These are phyloP conservation scores for Panthera uncia DNA, from an alignment of 2,113 vertebrate species.

Conservation along the genomic window DNA sequence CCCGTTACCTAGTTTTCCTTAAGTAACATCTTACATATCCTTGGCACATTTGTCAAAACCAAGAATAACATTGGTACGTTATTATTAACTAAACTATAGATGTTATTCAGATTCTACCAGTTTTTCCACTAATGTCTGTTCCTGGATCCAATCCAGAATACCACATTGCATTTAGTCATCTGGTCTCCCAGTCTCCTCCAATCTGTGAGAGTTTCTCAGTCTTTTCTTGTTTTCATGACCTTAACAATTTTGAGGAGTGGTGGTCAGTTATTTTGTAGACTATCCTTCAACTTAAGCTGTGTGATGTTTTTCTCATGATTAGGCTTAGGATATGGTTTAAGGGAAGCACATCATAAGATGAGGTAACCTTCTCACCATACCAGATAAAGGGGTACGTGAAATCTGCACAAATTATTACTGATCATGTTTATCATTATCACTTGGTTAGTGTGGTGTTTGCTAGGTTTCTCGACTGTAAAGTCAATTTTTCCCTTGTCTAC, in stretches of 20 bases:
- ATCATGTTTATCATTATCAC: background rate
- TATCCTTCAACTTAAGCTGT: background rate
- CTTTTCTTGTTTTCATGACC: background rate
- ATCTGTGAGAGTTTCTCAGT: background rate
- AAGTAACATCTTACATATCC: background rate
- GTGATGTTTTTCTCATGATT: background rate
- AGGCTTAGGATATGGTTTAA: background rate
- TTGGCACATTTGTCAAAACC: slow-evolving; percentile 17
- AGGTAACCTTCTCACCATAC: background rate
- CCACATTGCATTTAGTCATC: background rate
- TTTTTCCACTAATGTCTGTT: background rate
- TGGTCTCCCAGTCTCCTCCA: background rate
- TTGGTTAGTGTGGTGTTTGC: background rate
- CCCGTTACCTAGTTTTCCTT: background rate
- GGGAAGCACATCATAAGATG: background rate
- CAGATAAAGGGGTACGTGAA: background rate
- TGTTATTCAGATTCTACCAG: background rate
- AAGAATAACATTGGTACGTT: background rate
- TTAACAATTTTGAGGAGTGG: background rate
- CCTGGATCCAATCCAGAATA: background rate
- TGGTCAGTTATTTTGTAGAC: slow-evolving; percentile 20
- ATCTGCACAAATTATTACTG: background rate
- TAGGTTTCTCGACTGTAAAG: background rate
- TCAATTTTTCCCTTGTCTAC: background rate
- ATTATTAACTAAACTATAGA: background rate